Evolutionary conservation across 2,113 vertebrate species (phyloP).

Genomic region (Bombycilla garrulus): DNA sequence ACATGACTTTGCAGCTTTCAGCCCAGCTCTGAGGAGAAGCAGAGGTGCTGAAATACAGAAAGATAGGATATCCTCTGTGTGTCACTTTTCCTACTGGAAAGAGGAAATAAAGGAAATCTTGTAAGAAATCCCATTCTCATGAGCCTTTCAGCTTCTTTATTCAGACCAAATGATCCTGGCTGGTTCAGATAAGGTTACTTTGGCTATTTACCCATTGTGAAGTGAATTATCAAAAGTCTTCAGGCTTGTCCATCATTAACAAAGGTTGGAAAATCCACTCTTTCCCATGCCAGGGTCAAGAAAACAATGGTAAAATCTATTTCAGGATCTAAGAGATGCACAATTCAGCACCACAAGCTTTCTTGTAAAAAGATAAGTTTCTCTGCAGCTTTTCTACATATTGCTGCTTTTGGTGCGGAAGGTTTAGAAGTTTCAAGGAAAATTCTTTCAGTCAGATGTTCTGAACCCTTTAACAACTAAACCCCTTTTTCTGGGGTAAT

Average conservation of each 20-base stretch:
- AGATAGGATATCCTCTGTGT: constrained; percentile 50
- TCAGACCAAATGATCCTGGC: constrained; percentile 24
- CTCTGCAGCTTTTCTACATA: not conserved
- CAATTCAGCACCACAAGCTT: not conserved
- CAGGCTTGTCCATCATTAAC: constrained; percentile 25
- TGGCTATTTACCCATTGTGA: constrained; percentile 36
- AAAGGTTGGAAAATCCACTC: constrained; percentile 28
- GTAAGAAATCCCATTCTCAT: constrained; percentile 22
- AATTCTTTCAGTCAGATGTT: not conserved
- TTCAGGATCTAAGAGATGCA: not conserved
- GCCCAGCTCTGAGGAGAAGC: not conserved
- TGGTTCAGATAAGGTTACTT: constrained; percentile 62
- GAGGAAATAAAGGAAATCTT: constrained; percentile 48
- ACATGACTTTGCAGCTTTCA: not conserved
- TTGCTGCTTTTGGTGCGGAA: not conserved
- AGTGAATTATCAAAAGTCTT: constrained; percentile 46
- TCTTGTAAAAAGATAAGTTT: not conserved
- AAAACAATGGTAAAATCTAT: constrained; percentile 24
- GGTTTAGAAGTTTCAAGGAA: not conserved
- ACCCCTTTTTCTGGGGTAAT: not conserved
- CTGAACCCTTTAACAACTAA: not conserved
- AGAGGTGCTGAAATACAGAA: constrained; percentile 36
- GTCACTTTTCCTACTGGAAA: constrained; percentile 47
- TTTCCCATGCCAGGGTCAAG: constrained; percentile 19
- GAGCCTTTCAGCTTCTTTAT: constrained; percentile 37